These are phyloP conservation scores for Hyposoter dolosus DNA, from an alignment of 2,888 invertebrate genomes.

Conservation along the genomic window DNA sequence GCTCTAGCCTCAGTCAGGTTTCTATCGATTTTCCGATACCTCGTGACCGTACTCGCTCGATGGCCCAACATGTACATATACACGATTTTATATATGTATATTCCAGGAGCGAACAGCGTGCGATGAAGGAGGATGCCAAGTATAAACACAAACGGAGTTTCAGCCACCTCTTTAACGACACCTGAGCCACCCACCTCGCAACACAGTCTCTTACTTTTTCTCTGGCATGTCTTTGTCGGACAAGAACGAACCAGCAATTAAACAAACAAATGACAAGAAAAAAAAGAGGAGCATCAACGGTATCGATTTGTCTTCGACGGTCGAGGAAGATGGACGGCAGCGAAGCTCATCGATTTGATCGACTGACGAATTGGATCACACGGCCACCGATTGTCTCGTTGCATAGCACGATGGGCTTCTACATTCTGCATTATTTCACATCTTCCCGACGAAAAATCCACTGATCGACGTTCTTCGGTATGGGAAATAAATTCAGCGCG, in stretches of 20 bases:
- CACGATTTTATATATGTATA: background rate
- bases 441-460: background rate
- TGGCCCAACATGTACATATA: slow-evolving; percentile 76
- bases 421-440: background rate
- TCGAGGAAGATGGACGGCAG: background rate
- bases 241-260: background rate
- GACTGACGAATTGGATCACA: slow-evolving; percentile 1
- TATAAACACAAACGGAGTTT: slow-evolving; percentile 77
- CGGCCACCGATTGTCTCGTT: slow-evolving; percentile 11
- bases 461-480: background rate
- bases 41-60: slow-evolving; percentile 83
- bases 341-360: slow-evolving; percentile 33
- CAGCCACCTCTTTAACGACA: slow-evolving; percentile 67
- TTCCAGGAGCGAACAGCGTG: background rate
- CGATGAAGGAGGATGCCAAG: slow-evolving; percentile 50
- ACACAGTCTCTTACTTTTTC: slow-evolving; percentile 16
- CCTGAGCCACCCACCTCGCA: slow-evolving; percentile 66
- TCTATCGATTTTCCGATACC: slow-evolving; percentile 84
- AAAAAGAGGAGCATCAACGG: background rate
- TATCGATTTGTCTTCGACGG: background rate
- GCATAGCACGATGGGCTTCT: background rate
- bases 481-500: background rate
- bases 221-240: background rate
- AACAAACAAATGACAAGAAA: background rate
- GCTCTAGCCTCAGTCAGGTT: slow-evolving; percentile 79